phyloP scores from a whole-genome alignment of 2,888 invertebrate genomes.

The Napeogenes sylphis region DNA sequence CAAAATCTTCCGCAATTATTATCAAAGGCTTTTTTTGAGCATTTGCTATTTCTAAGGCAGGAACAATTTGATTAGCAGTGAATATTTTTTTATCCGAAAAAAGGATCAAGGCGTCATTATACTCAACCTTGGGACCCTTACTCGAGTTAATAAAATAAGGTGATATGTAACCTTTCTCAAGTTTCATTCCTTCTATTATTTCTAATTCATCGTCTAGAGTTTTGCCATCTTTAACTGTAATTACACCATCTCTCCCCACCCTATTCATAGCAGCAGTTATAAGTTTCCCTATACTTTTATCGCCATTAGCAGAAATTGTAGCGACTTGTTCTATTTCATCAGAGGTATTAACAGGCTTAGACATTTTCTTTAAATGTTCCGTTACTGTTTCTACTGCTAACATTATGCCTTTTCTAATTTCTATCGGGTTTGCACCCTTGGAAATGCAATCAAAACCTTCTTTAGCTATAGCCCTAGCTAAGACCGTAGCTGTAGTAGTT shows the following conservation, averaged over 20 bases:
- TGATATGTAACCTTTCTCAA: constrained; percentile 98
- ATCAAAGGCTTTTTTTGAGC: constrained; percentile 93
- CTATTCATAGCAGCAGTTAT: constrained; percentile 97
- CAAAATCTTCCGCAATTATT: constrained; percentile 96
- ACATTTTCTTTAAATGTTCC: constrained; percentile 88
- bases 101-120: constrained; percentile 93
- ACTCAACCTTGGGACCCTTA: constrained; percentile 99
- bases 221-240: constrained; percentile 99
- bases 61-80: constrained; percentile 94
- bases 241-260: constrained; percentile 98
- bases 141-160: constrained; percentile 98
- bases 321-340: constrained; percentile 99
- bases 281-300: constrained; percentile 90
- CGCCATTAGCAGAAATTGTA: constrained; percentile 99
- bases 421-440: constrained; percentile 96
- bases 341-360: constrained; percentile 94
- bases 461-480: constrained; percentile 97
- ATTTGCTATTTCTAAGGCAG: constrained; percentile 96
- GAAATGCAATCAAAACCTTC: constrained; percentile 99
- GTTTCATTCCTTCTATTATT: constrained; percentile 98
- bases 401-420: constrained; percentile 94
- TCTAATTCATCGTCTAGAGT: constrained; percentile 96
- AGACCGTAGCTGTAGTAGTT: constrained; percentile 98
- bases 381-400: constrained; percentile 95
- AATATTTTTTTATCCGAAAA: constrained; percentile 98